Evolutionary conservation across 2,113 vertebrate species (phyloP), one percentile per base, ranked within the genome.

Genomic region (Brachionichthys hirsutus): DNA sequence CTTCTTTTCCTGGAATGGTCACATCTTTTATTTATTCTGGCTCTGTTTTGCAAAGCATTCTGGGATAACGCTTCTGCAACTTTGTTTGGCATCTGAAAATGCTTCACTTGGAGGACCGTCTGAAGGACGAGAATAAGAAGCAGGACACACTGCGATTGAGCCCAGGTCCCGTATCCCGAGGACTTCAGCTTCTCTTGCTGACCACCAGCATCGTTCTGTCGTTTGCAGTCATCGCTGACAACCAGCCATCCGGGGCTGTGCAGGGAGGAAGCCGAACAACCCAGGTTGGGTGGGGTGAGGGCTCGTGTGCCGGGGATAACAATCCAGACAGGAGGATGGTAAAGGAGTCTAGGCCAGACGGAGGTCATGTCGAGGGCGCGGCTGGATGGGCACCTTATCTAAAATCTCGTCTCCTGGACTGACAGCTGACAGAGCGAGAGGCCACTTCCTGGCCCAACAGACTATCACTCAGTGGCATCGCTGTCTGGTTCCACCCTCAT

Each of bases 371-470:
- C 30, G 67, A 82, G 77, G 69, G 63, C 85, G 87, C 51, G 82
- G 67, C 77, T 82, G 71, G 81, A 74, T 81, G 81, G 84, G 75
- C 55, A 38, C 78, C 74, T 84, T 80, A 85, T 87, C 80, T 85
- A 53, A 81, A 89, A 83, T 75, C 78, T 72, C 14, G 70, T 84
- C 76, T 60, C 34, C 71, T 58, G 43, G 65, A 67, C 50, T 89
- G 90, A 87, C 85, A 87, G 78, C 73, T 89, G 85, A 89, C 84
- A 84, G 77, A 71, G 57, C 79, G 66, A 54, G 74, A 22, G 45
- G 67, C 72, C 73, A 70, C 70, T 83, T 85, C 60, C 72, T 65
- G 53, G 70, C 72, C 62, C 66, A 49, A 52, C 50, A 56, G 47
- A 36, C 67, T 62, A 62, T 81, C 85, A 69, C 55, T 76, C 67